Conservation (phyloP, 2,113 vertebrate genomes). For the Anolis sagrei region DNA sequence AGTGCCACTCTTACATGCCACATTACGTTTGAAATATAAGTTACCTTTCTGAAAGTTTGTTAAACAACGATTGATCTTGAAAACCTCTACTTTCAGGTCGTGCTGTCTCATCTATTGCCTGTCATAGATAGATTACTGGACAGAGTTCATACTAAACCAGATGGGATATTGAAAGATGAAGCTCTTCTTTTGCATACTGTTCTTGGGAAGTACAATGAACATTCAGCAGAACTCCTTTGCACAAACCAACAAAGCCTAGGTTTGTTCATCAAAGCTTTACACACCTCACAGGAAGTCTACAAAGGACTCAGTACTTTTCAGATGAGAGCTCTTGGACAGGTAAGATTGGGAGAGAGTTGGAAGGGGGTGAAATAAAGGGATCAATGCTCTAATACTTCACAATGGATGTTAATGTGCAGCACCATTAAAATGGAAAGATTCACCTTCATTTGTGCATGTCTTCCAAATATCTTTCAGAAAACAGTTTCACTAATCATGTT, state of each 20-base stretch:
- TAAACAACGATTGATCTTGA: slow-evolving; percentile 14
- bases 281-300: slow-evolving; percentile 72
- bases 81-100: slow-evolving; percentile 70
- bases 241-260: slow-evolving; percentile 82
- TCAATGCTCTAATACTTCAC: background rate
- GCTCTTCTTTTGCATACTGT: slow-evolving; percentile 80
- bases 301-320: slow-evolving; percentile 81
- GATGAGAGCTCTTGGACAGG: slow-evolving; percentile 89
- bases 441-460: background rate
- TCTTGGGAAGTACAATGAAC: slow-evolving; percentile 86
- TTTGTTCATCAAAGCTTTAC: slow-evolving; percentile 84
- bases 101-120: slow-evolving; percentile 83
- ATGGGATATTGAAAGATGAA: slow-evolving; percentile 81
- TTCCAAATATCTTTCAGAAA: background rate
- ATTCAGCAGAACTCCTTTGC: slow-evolving; percentile 83
- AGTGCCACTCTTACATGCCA: too few relatives aligned
- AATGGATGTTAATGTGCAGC: background rate
- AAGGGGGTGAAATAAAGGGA: too few relatives aligned
- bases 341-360: slow-evolving; percentile 59
- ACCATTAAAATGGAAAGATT: background rate
- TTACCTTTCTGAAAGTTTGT: slow-evolving; percentile 7
- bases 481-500: background rate
- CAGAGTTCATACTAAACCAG: slow-evolving; percentile 75
- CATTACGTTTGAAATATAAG: background rate
- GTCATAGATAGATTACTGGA: slow-evolving; percentile 81